Evolutionary conservation across 2,888 invertebrate genomes (phyloP), one percentile per base, ranked within the genome.

Genomic region (Salticus scenicus): DNA sequence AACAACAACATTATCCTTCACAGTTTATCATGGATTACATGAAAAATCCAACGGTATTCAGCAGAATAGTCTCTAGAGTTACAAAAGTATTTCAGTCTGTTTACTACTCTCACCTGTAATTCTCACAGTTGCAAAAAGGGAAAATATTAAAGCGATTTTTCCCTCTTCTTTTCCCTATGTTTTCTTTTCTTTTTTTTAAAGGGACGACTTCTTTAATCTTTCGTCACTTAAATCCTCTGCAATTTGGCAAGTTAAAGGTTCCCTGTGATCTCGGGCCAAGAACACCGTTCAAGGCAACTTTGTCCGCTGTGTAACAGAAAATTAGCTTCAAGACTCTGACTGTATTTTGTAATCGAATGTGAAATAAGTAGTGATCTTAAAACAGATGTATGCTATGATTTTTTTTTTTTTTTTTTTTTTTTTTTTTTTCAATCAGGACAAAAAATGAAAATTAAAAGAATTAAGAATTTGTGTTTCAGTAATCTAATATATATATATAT

Each of bases 191-290:
- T 47, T 47, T 37, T 12, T n/a, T 12, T 37, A 47, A 47, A 47
- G 47, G 17, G 37, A 37, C 17, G 47, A 47, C 2, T 10, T n/a
- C 10, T 5, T 47, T 2, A 47, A 47, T 47, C 47, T 17, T 47
- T 47, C 47, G 2, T 10, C 12, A 17, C 8, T 17, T 79, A 72
- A 79, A 63, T 79, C 79, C 70, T 14, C 17, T 10, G 64, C 17
- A 17, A 47, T 42, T 79, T 79, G 79, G 79, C 79, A 79, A 79
- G 79, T 79, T 79, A 64, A 71, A 79, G 72, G 79, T 47, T 79
- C 64, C 66, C 41, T 0, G 47, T 17, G 47, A 47, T 7, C 47
- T 47, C 47, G 37, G 37, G 47, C 47, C 47, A 47, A 47, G 47
- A 47, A 17, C 37, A 47, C 17, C 47, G 47, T 2, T 17, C 47